Conservation (phyloP, 1,140 invertebrate genomes). For the Drosophila murphyi region DNA sequence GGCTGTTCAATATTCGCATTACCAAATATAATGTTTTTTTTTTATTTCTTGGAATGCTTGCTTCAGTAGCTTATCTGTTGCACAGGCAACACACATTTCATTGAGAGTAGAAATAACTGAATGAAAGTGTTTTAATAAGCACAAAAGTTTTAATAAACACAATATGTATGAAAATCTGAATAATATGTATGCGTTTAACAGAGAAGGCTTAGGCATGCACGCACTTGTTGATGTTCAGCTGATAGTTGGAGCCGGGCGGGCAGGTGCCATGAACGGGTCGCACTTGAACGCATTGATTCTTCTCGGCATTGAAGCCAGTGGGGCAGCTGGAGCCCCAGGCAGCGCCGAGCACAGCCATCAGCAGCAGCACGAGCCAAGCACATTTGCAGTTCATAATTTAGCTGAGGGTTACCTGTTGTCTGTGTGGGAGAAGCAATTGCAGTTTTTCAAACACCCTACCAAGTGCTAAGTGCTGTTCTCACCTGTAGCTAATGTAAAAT, state of each 20-base stretch:
- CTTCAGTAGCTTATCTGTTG: no score
- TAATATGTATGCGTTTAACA: not conserved
- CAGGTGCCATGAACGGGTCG: constrained; percentile 74
- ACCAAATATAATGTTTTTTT: no score
- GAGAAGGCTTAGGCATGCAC: constrained; percentile 48
- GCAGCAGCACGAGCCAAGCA: constrained; percentile 62
- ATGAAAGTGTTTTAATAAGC: not conserved
- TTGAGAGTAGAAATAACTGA: not conserved
- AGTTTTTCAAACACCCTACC: not conserved
- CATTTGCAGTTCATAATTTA: constrained; percentile 50
- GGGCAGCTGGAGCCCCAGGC: constrained; percentile 65
- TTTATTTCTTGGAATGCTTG: no score
- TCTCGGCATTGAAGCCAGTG: constrained; percentile 55
- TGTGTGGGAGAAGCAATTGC: not conserved
- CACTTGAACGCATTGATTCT: constrained; percentile 53
- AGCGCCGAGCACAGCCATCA: constrained; percentile 57
- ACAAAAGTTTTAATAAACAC: constrained; percentile 8
- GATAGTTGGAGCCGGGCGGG: constrained; percentile 61
- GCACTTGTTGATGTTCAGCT: constrained; percentile 70
- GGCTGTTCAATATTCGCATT: no score
- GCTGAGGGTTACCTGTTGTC: not conserved
- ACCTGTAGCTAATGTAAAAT: constrained; percentile 44
- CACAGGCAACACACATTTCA: no score
- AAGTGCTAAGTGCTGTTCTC: constrained; percentile 2
- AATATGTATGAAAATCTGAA: not conserved